Evolutionary conservation across 2,888 invertebrate genomes (phyloP), one percentile per base, ranked within the genome.

Genomic region (Chirona hameri): DNA sequence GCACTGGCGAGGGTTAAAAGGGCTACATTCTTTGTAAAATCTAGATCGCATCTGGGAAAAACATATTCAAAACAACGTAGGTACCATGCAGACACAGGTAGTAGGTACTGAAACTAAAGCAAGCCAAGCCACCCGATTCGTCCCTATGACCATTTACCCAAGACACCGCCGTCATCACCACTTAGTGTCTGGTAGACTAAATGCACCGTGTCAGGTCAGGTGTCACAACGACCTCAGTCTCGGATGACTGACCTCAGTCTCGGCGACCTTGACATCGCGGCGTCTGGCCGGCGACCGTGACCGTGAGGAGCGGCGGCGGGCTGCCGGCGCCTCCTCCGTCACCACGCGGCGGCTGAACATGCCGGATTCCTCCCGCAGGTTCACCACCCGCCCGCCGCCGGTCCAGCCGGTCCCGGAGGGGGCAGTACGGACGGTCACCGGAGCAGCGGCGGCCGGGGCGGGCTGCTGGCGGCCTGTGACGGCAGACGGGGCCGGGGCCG

Each of bases 301-400:
- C 12, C 48, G 48, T 18, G 27, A 55, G 9, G 27, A 55, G 9
- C 80, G 46, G 39, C 46, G n/a, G 10, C 80, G 12, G 29, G 27
- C 21, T n/a, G 52, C 21, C 24, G 48, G 31, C 12, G 46, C 46
- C 60, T 29, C 83, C 83, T 52, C 82, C 24, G 46, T 81, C 80
- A 24, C 65, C 46, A 46, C 65, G 29, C 65, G 60, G 46, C 21
- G 82, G 81, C 18, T 83, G 82, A 79, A 31, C 31, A 83, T 82
- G 60, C 83, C 80, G 27, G 84, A 83, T 69, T 85, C 85, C 57
- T 85, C 83, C 7, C 83, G 82, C 69, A 85, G 39, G 69, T 84
- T 85, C 21, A 85, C 81, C 18, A 84, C 81, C 18, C 84, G 81
- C n/a, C 81, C 52, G 55, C 57, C 60, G n/a, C 65, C 60, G 60